A percentile compares a stretch with the other conserved stretches of the same genome.
These are phyloP conservation scores for Gymnocypris eckloni DNA, from an alignment of 2,797 vertebrate species.

Conservation along the genomic window DNA sequence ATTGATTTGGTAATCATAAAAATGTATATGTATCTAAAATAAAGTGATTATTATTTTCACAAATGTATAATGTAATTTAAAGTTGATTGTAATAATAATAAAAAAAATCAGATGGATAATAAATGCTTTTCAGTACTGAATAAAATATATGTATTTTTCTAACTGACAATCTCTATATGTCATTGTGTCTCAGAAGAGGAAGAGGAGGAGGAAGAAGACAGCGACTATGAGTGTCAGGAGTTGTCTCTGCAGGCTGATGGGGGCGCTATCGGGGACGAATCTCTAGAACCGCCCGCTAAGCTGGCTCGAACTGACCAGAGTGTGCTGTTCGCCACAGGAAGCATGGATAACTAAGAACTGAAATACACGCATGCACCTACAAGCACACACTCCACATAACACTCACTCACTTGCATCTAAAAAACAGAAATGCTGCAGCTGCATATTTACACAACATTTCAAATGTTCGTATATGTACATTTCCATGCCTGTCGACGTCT, in stretches of 20 bases:
- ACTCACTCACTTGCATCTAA: background rate
- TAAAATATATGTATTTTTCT: background rate
- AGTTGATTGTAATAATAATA: background rate
- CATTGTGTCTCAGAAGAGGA: slow-evolving; percentile 83
- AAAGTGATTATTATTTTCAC: background rate
- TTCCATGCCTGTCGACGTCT: slow-evolving; percentile 12
- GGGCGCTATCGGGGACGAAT: slow-evolving; percentile 80
- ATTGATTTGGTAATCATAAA: background rate
- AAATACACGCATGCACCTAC: slow-evolving; percentile 22
- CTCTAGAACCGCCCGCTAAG: slow-evolving; percentile 89
- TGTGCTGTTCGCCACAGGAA: slow-evolving; percentile 82
- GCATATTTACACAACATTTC: slow-evolving; percentile 17
- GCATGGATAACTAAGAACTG: slow-evolving; percentile 73
- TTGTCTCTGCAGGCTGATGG: slow-evolving; percentile 80
- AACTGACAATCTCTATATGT: slow-evolving; percentile 24
- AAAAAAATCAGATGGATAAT: background rate
- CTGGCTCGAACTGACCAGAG: slow-evolving; percentile 86
- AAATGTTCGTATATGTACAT: slow-evolving; percentile 19
- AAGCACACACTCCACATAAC: slow-evolving; percentile 20
- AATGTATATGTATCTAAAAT: background rate
- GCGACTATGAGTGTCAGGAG: slow-evolving; percentile 89
- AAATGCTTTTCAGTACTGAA: background rate
- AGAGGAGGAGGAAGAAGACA: slow-evolving; percentile 93
- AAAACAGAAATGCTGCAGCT: slow-evolving; percentile 38
- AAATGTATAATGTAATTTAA: background rate